Evolutionary conservation across 23 tunicate genomes (phyloP), one percentile per base, ranked within the genome.

Genomic region (Styela plicata): DNA sequence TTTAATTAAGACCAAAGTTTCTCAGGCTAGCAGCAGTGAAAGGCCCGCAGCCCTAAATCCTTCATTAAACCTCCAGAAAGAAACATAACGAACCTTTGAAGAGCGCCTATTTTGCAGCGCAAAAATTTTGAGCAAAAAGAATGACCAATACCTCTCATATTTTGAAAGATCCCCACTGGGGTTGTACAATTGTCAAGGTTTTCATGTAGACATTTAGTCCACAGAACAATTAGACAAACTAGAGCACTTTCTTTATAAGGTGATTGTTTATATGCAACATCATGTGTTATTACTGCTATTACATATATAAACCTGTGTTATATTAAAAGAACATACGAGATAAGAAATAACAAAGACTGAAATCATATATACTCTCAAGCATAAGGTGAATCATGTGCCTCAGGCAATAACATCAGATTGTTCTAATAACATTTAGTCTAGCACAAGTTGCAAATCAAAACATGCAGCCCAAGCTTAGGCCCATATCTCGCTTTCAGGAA

Each of bases 31-130:
- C n/a, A n/a, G n/a, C n/a, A n/a, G n/a, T n/a, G n/a, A n/a, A n/a
- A n/a, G n/a, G n/a, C n/a, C 95, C 22, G 95, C 98, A 62, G 98
- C 98, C 83, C n/a, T n/a, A n/a, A 94, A 33, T 16, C 98, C 98
- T 19, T 95, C 98, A 68, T 94, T 94, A n/a, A n/a, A 30, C 98
- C 98, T 23, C 98, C 94, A 0, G 91, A 89, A 2, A 91, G 85
- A 64, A 91, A 94, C 22, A 94, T 87, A n/a, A n/a, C n/a, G n/a
- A 34, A 94, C 74, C 30, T 85, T 82, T 33, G 71, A 77, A 61
- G 85, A 69, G 21, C 89, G n/a, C n/a, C n/a, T n/a, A 91, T 25
- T 44, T 62, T 0, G 31, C 68, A 2, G 64, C 91, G n/a, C n/a
- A n/a, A n/a, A 29, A 78, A 34, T 74, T 94, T 83, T 80, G 81